phyloP scores from a whole-genome alignment of 2,113 vertebrate species.

The Jaculus jaculus region DNA sequence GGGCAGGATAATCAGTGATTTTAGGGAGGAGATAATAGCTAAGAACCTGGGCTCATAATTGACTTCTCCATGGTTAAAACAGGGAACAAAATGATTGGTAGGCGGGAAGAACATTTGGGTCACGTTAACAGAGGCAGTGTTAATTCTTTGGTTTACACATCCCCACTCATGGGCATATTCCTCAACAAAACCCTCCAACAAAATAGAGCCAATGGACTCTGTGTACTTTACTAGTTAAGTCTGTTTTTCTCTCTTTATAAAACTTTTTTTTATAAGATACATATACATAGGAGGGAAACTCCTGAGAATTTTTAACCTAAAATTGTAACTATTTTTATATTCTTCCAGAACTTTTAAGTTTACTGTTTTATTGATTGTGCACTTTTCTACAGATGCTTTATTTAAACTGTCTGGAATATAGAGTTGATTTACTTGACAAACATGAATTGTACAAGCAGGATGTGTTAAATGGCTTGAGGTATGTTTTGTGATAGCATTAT shows the following conservation, averaged over 20 bases:
- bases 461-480: conserved; percentile 35
- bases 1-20: conserved; percentile 18
- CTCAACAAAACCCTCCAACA: conserved; percentile 71
- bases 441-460: conserved; percentile 46
- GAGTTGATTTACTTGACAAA: conserved; percentile 61
- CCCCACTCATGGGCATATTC: conserved; percentile 40
- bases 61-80: conserved; percentile 52
- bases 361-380: conserved; percentile 42
- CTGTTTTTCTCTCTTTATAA: conserved; percentile 75
- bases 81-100: conserved; percentile 1
- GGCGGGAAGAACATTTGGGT: background rate
- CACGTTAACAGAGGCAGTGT: conserved; percentile 11
- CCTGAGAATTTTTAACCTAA: conserved; percentile 75
- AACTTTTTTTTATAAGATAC: conserved; percentile 75
- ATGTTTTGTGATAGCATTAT: conserved; percentile 63
- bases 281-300: conserved; percentile 68
- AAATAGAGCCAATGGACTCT: conserved; percentile 57
- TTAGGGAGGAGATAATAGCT: background rate
- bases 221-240: conserved; percentile 50
- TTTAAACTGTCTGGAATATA: conserved; percentile 66
- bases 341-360: conserved; percentile 83
- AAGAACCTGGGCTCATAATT: conserved; percentile 34
- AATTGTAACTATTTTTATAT: conserved; percentile 85
- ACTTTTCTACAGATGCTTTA: conserved; percentile 70
- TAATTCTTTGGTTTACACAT: conserved; percentile 41